Conservation (phyloP, 2,113 vertebrate genomes). For the Pelecanoides urinatrix region DNA sequence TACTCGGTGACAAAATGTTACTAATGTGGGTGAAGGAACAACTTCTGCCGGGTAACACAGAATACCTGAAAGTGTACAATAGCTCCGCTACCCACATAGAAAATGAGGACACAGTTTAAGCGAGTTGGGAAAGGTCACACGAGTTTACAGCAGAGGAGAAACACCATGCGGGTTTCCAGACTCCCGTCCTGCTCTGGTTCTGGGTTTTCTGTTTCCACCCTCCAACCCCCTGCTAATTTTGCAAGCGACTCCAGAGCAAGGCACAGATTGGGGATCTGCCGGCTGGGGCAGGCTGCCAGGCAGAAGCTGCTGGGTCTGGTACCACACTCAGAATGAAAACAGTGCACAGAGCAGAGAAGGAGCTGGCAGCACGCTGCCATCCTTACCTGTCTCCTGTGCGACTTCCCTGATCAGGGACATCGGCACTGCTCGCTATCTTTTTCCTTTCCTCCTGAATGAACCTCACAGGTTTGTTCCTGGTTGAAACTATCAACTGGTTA, state of each 20-base stretch:
- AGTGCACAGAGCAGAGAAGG: neutral
- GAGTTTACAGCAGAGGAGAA: neutral
- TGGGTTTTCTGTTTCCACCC: neutral
- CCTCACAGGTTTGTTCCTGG: neutral
- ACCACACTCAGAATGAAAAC: neutral
- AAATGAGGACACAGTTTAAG: neutral
- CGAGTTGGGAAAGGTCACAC: neutral
- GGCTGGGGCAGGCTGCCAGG: neutral
- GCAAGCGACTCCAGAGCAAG: neutral
- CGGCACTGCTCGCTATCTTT: neutral
- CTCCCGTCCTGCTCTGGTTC: neutral
- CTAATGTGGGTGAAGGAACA: neutral
- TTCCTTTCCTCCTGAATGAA: neutral
- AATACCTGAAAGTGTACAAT: neutral
- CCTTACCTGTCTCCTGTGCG: neutral
- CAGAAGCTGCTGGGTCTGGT: neutral
- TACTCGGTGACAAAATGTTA: neutral
- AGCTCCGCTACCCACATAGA: neutral
- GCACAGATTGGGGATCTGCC: neutral
- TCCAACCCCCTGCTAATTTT: neutral
- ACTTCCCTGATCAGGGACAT: neutral
- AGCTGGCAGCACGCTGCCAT: neutral
- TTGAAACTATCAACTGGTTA: neutral
- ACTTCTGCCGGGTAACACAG: neutral
- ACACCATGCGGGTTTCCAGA: neutral